These are phyloP conservation scores for Lagodon rhomboides DNA, from an alignment of 2,797 vertebrate species.

Conservation along the genomic window DNA sequence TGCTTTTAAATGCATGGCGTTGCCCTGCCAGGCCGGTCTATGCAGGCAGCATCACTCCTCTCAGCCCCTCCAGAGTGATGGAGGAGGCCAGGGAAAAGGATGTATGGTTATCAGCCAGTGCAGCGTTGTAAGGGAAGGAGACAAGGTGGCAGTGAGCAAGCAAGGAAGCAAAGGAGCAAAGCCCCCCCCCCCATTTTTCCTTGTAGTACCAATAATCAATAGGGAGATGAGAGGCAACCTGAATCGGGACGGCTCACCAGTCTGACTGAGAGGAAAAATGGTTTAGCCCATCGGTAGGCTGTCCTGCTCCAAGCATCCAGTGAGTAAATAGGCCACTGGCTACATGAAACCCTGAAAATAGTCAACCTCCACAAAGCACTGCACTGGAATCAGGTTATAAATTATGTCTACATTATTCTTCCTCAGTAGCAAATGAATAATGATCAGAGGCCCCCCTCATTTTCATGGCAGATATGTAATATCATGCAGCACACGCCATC, in stretches of 20 bases:
- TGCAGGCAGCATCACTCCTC: constrained; percentile 75
- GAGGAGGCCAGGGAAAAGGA: constrained; percentile 56
- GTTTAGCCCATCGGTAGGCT: constrained; percentile 61
- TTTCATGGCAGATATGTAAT: constrained; percentile 51
- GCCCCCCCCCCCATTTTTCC: constrained; percentile 31
- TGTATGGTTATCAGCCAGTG: constrained; percentile 60
- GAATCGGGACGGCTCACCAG: constrained; percentile 58
- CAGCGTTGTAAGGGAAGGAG: constrained; percentile 32
- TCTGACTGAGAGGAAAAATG: constrained; percentile 60
- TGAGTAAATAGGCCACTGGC: constrained; percentile 68
- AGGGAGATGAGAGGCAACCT: constrained; percentile 62
- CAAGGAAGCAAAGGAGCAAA: constrained; percentile 32
- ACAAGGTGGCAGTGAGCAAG: constrained; percentile 65
- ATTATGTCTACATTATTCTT: constrained; percentile 31
- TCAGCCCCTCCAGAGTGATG: constrained; percentile 57
- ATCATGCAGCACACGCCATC: constrained; percentile 68
- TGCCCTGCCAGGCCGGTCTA: constrained; percentile 75
- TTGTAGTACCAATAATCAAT: constrained; percentile 69
- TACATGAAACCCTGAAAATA: constrained; percentile 48
- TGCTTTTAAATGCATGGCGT: constrained; percentile 88
- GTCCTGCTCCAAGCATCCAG: constrained; percentile 57
- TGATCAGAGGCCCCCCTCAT: constrained; percentile 25
- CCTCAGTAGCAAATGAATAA: constrained; percentile 34
- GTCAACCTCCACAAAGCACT: constrained; percentile 32
- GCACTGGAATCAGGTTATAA: constrained; percentile 44